Percentiles rank a stretch among this genome's conserved stretches.
Conservation (phyloP, 30 jellyfish, hydroid and myxozoan genomes). For the Cassiopea xamachana region DNA sequence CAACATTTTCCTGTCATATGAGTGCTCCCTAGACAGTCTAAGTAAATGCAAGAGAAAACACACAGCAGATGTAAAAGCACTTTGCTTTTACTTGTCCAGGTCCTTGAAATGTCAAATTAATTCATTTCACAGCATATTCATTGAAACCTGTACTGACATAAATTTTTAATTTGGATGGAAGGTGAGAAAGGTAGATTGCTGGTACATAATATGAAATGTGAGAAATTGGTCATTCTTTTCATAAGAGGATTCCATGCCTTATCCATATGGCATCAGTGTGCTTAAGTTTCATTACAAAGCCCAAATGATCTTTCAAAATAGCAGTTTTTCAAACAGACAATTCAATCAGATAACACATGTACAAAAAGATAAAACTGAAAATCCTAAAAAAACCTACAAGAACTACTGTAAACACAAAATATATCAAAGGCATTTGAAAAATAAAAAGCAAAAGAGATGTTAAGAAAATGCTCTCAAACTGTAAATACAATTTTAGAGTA, state of each 20-base stretch:
- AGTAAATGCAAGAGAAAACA: too few species aligned
- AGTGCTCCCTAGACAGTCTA: too few species aligned
- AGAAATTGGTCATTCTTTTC: background rate
- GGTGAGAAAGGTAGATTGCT: background rate
- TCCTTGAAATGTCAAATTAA: background rate
- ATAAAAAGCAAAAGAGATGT: too few species aligned
- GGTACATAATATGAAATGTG: background rate
- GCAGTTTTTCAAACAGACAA: background rate
- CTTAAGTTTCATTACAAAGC: background rate
- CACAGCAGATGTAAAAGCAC: too few species aligned
- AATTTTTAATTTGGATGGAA: background rate
- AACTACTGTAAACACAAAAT: background rate
- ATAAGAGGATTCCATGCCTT: constrained; percentile 6
- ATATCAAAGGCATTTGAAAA: background rate
- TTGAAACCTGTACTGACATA: background rate
- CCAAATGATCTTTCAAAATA: background rate
- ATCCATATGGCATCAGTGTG: constrained; percentile 25
- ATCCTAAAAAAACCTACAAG: background rate
- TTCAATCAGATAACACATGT: background rate
- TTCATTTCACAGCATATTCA: background rate
- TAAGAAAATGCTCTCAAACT: too few species aligned
- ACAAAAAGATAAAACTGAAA: background rate
- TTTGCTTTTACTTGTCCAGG: background rate
- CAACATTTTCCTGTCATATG: background rate
- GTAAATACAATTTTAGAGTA: too few species aligned